Percentiles rank a stretch among this genome's conserved stretches.
Conservation (phyloP, 1,140 invertebrate species). For the Dreissena polymorpha region DNA sequence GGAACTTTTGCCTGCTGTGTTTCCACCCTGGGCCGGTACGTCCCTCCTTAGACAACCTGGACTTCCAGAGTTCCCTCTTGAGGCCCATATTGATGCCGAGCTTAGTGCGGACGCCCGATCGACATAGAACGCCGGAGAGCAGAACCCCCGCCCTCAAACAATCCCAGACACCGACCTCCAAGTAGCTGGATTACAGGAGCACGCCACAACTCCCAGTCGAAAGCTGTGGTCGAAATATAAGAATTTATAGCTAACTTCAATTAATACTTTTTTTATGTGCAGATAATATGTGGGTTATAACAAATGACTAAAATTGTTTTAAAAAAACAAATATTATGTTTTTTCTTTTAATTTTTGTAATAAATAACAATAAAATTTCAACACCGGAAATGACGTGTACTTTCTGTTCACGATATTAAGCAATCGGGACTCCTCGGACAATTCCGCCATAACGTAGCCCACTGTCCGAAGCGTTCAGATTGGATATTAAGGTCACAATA, state of each 20-base stretch:
- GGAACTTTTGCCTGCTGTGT: too few species aligned
- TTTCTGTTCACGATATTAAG: too few species aligned
- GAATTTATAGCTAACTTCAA: background rate
- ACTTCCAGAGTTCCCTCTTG: conserved; percentile 40
- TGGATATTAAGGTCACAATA: too few species aligned
- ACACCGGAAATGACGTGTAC: too few species aligned
- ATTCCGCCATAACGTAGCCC: too few species aligned
- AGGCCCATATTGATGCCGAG: conserved; percentile 93
- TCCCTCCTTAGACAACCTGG: conserved; percentile 96
- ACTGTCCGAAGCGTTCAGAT: too few species aligned
- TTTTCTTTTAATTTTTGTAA: too few species aligned
- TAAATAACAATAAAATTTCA: too few species aligned
- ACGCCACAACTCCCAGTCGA: conserved; percentile 79
- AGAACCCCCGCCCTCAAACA: conserved; percentile 56
- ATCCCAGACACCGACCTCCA: conserved; percentile 83
- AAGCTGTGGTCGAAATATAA: conserved; percentile 8
- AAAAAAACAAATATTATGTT: background rate
- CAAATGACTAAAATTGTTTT: too few species aligned
- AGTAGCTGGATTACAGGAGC: conserved; percentile 96
- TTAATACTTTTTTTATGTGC: background rate
- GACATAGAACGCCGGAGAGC: conserved; percentile 74
- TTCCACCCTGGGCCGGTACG: conserved; percentile 97
- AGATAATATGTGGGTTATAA: too few species aligned
- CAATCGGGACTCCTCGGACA: too few species aligned
- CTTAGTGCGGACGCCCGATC: conserved; percentile 84